Evolutionary conservation across 2,797 vertebrate species (phyloP), one percentile per base, ranked within the genome.

Genomic region (Amniataba percoides): DNA sequence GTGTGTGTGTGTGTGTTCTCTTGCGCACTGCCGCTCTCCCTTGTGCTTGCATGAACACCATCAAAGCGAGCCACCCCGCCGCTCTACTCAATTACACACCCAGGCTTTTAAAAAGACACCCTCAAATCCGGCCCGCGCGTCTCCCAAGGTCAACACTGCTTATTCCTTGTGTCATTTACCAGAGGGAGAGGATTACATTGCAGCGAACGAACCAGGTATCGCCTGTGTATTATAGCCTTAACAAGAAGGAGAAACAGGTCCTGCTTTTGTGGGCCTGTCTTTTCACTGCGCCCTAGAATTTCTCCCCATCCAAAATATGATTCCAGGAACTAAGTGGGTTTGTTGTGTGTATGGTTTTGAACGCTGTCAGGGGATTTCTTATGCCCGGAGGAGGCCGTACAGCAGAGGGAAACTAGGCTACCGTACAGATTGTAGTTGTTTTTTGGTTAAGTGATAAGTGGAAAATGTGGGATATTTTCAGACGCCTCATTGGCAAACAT

Each of bases 1-100:
- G 27, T 31, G 27, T 31, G 27, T 31, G 27, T 3, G 27, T 12
- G n/a, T 21, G 60, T 59, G 58, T 71, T 60, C 72, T 31, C 57
- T 80, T 69, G 56, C 25, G 9, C 66, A 45, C 74, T 49, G 46
- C 2, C 0, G 12, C 71, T 10, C 74, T 82, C 56, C 25, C 75
- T 79, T 73, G 79, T 81, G 74, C 75, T 74, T 52, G 70, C 3
- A 45, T 2, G 78, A 83, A 84, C 77, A 81, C 84, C 74, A 92
- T 92, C 92, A 93, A 93, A 93, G 84, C 34, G 78, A 73, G 77
- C 82, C 84, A 80, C 72, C 90, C 89, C 13, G 62, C 76, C 61
- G 64, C 89, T 93, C 75, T 62, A 83, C 89, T 93, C 90, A 92
- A 90, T 93, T 91, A 91, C 89, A 87, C 90, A 80, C 61, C 82